phyloP scores from a whole-genome alignment of 2,113 vertebrate species.

The Perca fluviatilis region DNA sequence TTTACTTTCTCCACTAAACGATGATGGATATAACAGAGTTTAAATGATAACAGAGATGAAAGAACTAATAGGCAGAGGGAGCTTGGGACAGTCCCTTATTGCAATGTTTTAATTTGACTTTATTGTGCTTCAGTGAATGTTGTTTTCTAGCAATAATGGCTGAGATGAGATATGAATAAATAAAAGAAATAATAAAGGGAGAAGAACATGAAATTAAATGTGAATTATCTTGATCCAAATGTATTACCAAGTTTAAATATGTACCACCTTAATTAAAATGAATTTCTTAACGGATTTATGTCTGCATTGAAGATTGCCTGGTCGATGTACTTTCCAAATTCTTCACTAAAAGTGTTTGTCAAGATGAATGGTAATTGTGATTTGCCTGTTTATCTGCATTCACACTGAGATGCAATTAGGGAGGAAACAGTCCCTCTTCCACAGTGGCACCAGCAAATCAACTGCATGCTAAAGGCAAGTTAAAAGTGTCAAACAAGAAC shows the following conservation, averaged over 20 bases:
- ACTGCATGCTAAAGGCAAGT: background rate
- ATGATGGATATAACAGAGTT: background rate
- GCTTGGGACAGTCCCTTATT: background rate
- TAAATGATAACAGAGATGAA: slow-evolving; percentile 2
- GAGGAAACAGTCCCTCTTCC: background rate
- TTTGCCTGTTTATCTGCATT: slow-evolving; percentile 15
- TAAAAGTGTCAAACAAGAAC: slow-evolving; percentile 13
- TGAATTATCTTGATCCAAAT: slow-evolving; percentile 2
- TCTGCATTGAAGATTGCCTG: background rate
- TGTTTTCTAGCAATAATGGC: background rate
- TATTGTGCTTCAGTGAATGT: background rate
- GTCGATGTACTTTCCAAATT: background rate
- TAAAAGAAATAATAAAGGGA: background rate
- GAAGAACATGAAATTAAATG: background rate
- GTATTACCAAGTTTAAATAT: background rate
- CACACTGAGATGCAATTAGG: background rate
- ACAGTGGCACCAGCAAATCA: slow-evolving; percentile 10
- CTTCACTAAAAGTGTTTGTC: background rate
- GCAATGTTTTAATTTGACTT: background rate
- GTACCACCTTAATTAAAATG: background rate
- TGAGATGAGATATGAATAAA: background rate
- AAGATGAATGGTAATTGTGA: slow-evolving; percentile 13
- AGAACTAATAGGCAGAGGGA: background rate
- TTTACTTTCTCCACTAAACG: background rate
- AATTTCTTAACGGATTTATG: background rate